Conservation (phyloP, 2,113 vertebrate genomes). For the Peucedramus taeniatus region DNA sequence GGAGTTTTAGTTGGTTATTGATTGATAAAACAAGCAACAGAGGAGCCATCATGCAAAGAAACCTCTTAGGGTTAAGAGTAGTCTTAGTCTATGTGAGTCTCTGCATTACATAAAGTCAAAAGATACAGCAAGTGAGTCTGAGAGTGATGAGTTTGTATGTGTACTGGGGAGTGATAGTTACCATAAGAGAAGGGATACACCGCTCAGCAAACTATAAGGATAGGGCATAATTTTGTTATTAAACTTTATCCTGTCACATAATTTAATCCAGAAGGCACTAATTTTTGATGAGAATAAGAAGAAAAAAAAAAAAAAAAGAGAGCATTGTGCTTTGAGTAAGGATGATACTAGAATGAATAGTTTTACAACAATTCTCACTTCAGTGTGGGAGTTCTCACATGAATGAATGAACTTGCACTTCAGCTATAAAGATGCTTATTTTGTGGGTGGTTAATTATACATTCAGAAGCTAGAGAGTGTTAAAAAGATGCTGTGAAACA, state of each 20-base stretch:
- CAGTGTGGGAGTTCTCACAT: background rate
- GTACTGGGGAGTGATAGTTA: background rate
- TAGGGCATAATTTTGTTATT: background rate
- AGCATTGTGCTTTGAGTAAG: background rate
- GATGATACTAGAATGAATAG: background rate
- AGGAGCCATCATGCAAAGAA: background rate
- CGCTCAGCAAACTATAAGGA: background rate
- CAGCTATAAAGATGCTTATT: background rate
- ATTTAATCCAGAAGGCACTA: background rate
- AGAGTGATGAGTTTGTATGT: background rate
- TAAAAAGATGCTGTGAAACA: background rate
- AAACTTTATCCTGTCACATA: background rate
- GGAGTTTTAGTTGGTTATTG: background rate
- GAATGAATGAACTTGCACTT: background rate
- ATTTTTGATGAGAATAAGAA: background rate
- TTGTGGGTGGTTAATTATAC: background rate
- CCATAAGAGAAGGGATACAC: background rate
- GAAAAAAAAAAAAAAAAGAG: background rate
- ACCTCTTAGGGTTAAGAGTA: background rate
- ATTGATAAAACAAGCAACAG: background rate
- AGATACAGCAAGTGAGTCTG: background rate
- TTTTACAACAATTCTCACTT: background rate
- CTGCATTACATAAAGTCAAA: background rate
- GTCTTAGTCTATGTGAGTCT: background rate
- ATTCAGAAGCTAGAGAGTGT: background rate